Evolutionary conservation across 2,113 vertebrate genomes (phyloP).

Genomic region (Microcebus griseorufus): DNA sequence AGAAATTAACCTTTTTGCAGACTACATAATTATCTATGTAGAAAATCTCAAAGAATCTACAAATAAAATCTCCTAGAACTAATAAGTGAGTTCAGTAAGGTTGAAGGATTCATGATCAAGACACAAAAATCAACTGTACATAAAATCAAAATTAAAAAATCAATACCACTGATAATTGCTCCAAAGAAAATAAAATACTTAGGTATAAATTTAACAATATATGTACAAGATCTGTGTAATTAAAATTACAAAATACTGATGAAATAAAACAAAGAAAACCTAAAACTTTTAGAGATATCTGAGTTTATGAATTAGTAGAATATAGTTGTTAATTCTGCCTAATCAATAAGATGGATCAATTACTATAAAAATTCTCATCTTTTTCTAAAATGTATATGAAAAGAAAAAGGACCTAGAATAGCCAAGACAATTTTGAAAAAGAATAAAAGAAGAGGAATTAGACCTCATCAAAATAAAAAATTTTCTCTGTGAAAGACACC

Average conservation of each 20-base stretch:
- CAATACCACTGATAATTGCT: neutral
- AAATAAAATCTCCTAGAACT: neutral
- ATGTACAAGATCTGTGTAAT: neutral
- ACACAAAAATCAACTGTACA: neutral
- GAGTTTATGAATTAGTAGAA: neutral
- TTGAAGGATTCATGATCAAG: neutral
- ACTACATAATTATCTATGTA: neutral
- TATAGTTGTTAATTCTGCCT: neutral
- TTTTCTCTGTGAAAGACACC: neutral
- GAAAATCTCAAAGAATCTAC: neutral
- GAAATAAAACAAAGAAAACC: neutral
- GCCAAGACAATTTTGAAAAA: neutral
- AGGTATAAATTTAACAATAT: neutral
- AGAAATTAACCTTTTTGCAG: neutral
- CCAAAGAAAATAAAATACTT: neutral
- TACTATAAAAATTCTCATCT: neutral
- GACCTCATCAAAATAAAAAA: neutral
- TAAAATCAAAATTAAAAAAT: neutral
- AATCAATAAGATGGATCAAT: neutral
- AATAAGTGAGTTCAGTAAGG: neutral
- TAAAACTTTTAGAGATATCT: neutral
- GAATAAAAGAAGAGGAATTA: neutral
- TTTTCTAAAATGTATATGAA: neutral
- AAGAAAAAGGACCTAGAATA: neutral
- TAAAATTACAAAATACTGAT: neutral